These are phyloP conservation scores for Antrozous pallidus DNA, from an alignment of 2,797 vertebrate species.

Conservation along the genomic window DNA sequence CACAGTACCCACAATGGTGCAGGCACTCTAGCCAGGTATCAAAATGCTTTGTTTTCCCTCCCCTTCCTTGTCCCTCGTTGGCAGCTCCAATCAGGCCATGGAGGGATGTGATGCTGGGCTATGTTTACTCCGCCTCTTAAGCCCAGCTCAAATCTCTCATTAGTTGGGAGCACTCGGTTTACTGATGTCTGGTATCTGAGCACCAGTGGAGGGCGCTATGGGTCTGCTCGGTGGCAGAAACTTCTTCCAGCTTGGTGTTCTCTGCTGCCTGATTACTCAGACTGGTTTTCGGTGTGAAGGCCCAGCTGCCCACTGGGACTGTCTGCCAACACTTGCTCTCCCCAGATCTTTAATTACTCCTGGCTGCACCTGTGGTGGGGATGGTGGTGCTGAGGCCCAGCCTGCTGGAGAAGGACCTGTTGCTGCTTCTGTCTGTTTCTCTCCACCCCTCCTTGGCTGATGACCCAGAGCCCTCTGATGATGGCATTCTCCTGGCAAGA, in stretches of 20 bases:
- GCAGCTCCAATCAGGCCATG: conserved; percentile 26
- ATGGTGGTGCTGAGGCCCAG: conserved; percentile 22
- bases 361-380: conserved; percentile 8
- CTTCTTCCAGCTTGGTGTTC: background rate
- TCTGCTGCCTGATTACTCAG: conserved; percentile 47
- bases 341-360: conserved; percentile 25
- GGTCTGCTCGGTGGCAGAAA: conserved; percentile 32
- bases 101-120: conserved; percentile 79
- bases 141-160: conserved; percentile 69
- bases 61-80: conserved; percentile 38
- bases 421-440: conserved; percentile 45
- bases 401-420: conserved; percentile 31
- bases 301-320: conserved; percentile 54
- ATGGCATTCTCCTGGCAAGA: conserved; percentile 80
- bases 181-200: conserved; percentile 50
- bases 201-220: conserved; percentile 31
- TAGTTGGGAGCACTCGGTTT: conserved; percentile 67
- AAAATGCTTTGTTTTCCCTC: background rate
- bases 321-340: conserved; percentile 58
- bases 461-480: conserved; percentile 80
- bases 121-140: conserved; percentile 79
- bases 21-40: conserved; percentile 20
- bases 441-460: conserved; percentile 15
- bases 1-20: conserved; percentile 5
- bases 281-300: background rate